Evolutionary conservation across 2,113 vertebrate genomes (phyloP).

Genomic region (Conger conger): DNA sequence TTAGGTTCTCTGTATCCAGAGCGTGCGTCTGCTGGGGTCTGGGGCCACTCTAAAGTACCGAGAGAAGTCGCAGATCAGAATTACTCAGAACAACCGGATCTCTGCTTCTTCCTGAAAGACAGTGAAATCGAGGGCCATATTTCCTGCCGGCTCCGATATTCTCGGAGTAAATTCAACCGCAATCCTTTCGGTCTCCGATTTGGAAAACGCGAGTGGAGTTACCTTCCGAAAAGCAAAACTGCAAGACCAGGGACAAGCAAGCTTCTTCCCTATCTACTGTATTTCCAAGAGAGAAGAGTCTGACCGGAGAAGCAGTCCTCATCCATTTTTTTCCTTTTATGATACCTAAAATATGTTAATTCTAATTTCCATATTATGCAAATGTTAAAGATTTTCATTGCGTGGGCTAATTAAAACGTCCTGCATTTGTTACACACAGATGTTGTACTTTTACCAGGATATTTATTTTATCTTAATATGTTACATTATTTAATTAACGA

Average conservation of each 20-base stretch:
- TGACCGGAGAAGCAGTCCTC: constrained; percentile 34
- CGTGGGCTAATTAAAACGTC: not conserved
- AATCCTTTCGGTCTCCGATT: constrained; percentile 75
- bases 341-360: not conserved
- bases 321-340: not conserved
- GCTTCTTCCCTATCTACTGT: constrained; percentile 46
- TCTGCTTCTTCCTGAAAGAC: constrained; percentile 66
- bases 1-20: constrained; percentile 37
- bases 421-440: not conserved
- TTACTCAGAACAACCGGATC: constrained; percentile 47
- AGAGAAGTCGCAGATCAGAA: constrained; percentile 31
- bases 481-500: not conserved
- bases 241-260: constrained; percentile 33
- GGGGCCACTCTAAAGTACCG: constrained; percentile 15
- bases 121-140: constrained; percentile 57
- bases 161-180: constrained; percentile 71
- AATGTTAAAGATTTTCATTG: not conserved
- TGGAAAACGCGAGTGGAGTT: constrained; percentile 59
- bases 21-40: not conserved
- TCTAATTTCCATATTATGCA: not conserved
- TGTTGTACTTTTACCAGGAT: not conserved
- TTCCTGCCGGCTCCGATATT: constrained; percentile 63
- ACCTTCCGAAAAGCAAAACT: constrained; percentile 22
- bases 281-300: constrained; percentile 48
- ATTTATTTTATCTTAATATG: not conserved